A percentile compares a stretch with the other conserved stretches of the same genome.
Evolutionary conservation across 2,888 invertebrate genomes (phyloP).

Genomic region (Macrostomum cliftonense): DNA sequence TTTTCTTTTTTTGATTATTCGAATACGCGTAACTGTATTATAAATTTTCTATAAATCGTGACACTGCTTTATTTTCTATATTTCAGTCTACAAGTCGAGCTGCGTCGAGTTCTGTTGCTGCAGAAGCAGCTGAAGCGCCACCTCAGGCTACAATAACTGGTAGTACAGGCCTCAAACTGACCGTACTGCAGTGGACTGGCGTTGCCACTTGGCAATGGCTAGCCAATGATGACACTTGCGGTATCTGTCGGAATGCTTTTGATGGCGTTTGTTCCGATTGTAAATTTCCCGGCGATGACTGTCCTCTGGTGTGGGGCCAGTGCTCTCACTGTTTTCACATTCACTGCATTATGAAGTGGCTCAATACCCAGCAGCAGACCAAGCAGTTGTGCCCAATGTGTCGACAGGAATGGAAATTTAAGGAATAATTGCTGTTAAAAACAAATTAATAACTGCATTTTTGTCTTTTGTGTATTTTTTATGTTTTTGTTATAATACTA

Average conservation of each 20-base stretch:
- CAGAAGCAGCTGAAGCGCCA: no score
- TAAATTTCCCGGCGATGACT: conserved; percentile 88
- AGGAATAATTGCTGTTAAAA: conserved; percentile 47
- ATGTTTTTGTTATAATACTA: no score
- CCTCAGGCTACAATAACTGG: no score
- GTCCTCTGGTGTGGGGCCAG: conserved; percentile 85
- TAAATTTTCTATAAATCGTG: no score
- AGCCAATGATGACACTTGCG: conserved; percentile 84
- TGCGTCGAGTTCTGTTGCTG: no score
- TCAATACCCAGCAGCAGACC: conserved; percentile 55
- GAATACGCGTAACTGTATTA: no score
- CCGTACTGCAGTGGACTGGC: conserved; percentile 52
- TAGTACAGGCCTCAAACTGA: conserved; percentile 4
- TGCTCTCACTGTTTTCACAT: conserved; percentile 98
- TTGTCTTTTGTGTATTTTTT: no score
- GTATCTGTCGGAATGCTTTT: conserved; percentile 95
- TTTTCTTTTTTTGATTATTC: no score
- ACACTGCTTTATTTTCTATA: no score
- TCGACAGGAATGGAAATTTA: conserved; percentile 95
- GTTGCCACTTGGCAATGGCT: conserved; percentile 98
- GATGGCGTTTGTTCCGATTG: conserved; percentile 95
- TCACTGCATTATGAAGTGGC: conserved; percentile 98
- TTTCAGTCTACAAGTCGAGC: no score
- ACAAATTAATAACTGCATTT: no score
- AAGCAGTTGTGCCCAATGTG: conserved; percentile 57